These are phyloP conservation scores for Eumaeus atala DNA, from an alignment of 1,140 invertebrate genomes.

Conservation along the genomic window DNA sequence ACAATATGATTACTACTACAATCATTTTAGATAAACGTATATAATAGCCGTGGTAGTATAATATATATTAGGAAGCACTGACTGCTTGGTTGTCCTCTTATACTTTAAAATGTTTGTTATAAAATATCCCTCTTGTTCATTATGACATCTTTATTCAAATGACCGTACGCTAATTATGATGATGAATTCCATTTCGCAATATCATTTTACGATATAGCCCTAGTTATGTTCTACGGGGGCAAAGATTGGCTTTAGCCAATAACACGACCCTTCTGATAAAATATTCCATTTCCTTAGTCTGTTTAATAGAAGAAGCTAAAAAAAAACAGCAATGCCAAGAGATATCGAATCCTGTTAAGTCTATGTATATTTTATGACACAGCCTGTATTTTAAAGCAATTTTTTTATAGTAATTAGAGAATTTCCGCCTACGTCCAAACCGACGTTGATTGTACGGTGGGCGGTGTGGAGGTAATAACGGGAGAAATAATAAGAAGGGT, in stretches of 20 bases:
- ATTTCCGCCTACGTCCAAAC: not conserved
- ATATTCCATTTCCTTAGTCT: constrained; percentile 10
- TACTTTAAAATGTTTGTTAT: no score
- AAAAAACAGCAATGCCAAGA: not conserved
- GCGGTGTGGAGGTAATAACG: not conserved
- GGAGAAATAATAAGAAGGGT: constrained; percentile 5
- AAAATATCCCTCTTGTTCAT: no score
- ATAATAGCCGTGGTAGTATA: no score
- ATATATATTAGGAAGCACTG: no score
- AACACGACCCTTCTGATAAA: constrained; percentile 10
- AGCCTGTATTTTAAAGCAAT: not conserved
- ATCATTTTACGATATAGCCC: no score
- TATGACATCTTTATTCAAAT: no score
- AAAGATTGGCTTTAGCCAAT: constrained; percentile 6
- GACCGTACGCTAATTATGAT: no score
- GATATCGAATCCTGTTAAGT: not conserved
- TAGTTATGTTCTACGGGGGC: no score
- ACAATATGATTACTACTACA: no score
- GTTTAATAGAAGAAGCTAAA: constrained; percentile 6
- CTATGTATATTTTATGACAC: constrained; percentile 2
- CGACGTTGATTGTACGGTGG: not conserved
- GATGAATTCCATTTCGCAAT: no score
- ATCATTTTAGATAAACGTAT: no score
- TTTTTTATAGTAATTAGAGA: not conserved
- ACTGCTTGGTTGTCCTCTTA: no score